A percentile compares a stretch with the other conserved stretches of the same genome.
These are phyloP conservation scores for Eubucco bourcierii DNA, from an alignment of 2,113 vertebrate species.

Conservation along the genomic window DNA sequence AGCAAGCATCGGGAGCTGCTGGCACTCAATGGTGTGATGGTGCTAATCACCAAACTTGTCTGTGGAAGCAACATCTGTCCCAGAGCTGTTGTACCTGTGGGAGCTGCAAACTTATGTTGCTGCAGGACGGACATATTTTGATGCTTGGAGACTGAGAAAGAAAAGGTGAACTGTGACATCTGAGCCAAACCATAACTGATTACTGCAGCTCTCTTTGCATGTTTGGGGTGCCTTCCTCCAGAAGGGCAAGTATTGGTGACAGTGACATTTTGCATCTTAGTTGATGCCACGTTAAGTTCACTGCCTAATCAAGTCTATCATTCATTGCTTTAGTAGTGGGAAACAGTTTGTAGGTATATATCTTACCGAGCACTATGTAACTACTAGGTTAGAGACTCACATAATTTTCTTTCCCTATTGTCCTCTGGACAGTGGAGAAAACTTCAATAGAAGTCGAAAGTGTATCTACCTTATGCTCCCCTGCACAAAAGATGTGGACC, in stretches of 20 bases:
- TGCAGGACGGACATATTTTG: background rate
- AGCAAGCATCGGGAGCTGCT: background rate
- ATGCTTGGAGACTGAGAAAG: background rate
- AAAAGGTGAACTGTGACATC: background rate
- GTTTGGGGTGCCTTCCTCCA: background rate
- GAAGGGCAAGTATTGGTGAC: background rate
- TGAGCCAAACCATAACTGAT: background rate
- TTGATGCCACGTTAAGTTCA: background rate
- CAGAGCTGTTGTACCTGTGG: background rate
- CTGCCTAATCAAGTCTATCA: background rate
- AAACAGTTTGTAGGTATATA: background rate
- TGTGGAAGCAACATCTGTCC: background rate
- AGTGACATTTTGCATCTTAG: background rate
- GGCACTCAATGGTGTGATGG: background rate
- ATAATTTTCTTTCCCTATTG: background rate
- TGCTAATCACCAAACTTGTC: background rate
- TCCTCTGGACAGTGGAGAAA: background rate
- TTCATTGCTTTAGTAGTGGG: background rate
- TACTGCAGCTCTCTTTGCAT: background rate
- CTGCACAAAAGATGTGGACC: background rate
- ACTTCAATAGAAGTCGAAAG: background rate
- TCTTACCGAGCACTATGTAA: fast-evolving
- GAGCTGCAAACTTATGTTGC: background rate
- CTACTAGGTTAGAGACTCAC: background rate
- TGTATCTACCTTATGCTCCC: background rate